Evolutionary conservation across 2,888 invertebrate species (phyloP).

Genomic region (Onchidella celtica): DNA sequence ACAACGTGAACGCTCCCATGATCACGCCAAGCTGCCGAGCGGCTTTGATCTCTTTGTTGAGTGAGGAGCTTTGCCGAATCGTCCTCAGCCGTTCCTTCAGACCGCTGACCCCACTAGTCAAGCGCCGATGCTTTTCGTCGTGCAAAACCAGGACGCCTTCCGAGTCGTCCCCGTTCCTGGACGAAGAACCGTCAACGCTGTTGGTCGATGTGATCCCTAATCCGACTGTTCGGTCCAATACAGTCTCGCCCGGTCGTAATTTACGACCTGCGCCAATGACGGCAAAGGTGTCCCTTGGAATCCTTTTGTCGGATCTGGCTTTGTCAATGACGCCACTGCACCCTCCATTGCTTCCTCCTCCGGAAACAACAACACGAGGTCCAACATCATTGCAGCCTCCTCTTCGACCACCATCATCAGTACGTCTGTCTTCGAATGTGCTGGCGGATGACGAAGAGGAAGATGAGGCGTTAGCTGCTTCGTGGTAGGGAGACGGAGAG

Average conservation of each 20-base stretch:
- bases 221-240: slow-evolving; percentile 64
- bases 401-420: slow-evolving; percentile 26
- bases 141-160: slow-evolving; percentile 30
- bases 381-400: not conserved
- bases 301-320: slow-evolving; percentile 18
- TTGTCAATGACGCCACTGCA: not conserved
- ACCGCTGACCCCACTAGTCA: slow-evolving; percentile 23
- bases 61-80: slow-evolving; percentile 71
- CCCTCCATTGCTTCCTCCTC: not conserved
- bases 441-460: slow-evolving; percentile 54
- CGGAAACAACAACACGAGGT: not conserved
- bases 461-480: slow-evolving; percentile 32
- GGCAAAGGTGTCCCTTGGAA: slow-evolving; percentile 57
- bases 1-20: slow-evolving; percentile 83
- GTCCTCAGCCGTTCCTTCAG: slow-evolving; percentile 57
- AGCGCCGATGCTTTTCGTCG: slow-evolving; percentile 27
- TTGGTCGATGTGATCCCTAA: slow-evolving; percentile 50
- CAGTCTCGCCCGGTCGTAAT: slow-evolving; percentile 62
- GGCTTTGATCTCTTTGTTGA: slow-evolving; percentile 81
- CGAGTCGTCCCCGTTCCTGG: slow-evolving; percentile 32
- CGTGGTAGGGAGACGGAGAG: slow-evolving; percentile 19
- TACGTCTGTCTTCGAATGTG: slow-evolving; percentile 53
- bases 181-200: slow-evolving; percentile 46
- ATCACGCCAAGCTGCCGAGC: slow-evolving; percentile 84
- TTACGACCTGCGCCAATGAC: slow-evolving; percentile 62